Percentiles rank a stretch among this genome's conserved stretches.
Conservation (phyloP, 2,113 vertebrate genomes). For the Apus apus region DNA sequence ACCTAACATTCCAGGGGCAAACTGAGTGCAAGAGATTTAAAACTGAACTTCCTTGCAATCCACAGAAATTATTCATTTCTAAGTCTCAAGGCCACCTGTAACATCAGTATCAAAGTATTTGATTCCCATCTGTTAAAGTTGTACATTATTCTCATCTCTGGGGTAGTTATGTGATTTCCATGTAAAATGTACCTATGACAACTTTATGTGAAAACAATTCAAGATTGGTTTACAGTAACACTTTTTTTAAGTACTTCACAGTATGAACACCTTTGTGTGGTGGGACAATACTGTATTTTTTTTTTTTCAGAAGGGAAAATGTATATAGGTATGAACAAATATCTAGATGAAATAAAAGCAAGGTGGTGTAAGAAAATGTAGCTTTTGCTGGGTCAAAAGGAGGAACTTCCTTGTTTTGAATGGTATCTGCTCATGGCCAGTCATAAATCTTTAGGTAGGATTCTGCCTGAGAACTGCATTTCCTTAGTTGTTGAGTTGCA, state of each 20-base stretch:
- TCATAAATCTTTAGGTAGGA: neutral
- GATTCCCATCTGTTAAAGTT: neutral
- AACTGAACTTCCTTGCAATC: neutral
- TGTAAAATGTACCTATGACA: neutral
- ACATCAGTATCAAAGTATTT: neutral
- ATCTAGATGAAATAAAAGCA: neutral
- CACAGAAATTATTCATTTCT: neutral
- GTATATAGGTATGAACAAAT: accelerated
- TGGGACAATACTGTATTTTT: neutral
- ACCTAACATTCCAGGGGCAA: neutral
- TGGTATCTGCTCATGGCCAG: accelerated
- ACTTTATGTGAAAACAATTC: neutral
- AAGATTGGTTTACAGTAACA: neutral
- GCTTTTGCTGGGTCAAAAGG: neutral
- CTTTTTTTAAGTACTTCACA: neutral
- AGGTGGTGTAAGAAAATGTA: neutral
- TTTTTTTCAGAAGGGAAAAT: neutral
- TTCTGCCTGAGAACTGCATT: neutral
- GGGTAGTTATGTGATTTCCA: neutral
- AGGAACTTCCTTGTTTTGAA: neutral
- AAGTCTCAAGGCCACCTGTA: neutral
- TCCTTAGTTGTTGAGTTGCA: neutral
- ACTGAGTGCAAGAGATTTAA: neutral
- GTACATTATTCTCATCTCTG: neutral
- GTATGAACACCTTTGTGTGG: neutral